These are phyloP conservation scores for Scaptomyza hsui DNA, from an alignment of 1,140 invertebrate genomes.

Conservation along the genomic window DNA sequence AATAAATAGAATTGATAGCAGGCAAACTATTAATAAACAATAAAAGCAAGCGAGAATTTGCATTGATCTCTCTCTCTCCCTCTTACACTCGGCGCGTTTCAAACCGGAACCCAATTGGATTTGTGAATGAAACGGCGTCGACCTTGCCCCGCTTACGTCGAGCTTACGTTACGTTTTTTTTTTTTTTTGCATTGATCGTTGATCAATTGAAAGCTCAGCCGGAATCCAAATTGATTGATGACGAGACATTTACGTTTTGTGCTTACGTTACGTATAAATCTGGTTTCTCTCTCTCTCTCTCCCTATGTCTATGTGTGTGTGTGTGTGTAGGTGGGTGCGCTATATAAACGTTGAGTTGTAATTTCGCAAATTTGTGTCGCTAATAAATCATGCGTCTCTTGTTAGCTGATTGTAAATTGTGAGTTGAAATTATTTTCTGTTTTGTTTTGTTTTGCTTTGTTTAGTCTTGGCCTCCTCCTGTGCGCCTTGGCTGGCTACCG, in stretches of 20 bases:
- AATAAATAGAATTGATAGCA: slow-evolving; percentile 13
- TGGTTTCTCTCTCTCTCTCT: slow-evolving; percentile 1
- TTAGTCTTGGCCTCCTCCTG: slow-evolving; percentile 33
- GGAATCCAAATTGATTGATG: slow-evolving; percentile 37
- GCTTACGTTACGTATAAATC: slow-evolving; percentile 21
- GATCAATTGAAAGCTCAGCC: slow-evolving; percentile 38
- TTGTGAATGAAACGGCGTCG: slow-evolving; percentile 47
- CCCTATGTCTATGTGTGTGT: background rate
- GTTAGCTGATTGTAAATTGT: slow-evolving; percentile 49
- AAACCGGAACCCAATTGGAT: slow-evolving; percentile 48
- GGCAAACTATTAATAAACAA: slow-evolving; percentile 50
- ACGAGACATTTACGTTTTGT: slow-evolving; percentile 4
- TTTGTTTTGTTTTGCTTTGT: slow-evolving; percentile 22
- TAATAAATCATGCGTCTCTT: slow-evolving; percentile 67
- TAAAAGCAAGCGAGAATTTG: slow-evolving; percentile 28
- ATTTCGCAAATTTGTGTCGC: slow-evolving; percentile 66
- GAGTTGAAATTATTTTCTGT: slow-evolving; percentile 24
- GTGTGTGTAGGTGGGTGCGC: slow-evolving; percentile 32
- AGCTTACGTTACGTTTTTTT: slow-evolving; percentile 29
- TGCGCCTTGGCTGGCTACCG: slow-evolving; percentile 43
- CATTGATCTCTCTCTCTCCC: slow-evolving; percentile 10
- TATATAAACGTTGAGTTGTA: slow-evolving; percentile 55
- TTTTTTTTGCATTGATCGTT: slow-evolving; percentile 36
- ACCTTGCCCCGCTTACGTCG: slow-evolving; percentile 39
- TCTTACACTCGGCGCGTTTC: slow-evolving; percentile 3